These are phyloP conservation scores for Psococerastis gibbosa DNA, from an alignment of 2,888 invertebrate species.

Conservation along the genomic window DNA sequence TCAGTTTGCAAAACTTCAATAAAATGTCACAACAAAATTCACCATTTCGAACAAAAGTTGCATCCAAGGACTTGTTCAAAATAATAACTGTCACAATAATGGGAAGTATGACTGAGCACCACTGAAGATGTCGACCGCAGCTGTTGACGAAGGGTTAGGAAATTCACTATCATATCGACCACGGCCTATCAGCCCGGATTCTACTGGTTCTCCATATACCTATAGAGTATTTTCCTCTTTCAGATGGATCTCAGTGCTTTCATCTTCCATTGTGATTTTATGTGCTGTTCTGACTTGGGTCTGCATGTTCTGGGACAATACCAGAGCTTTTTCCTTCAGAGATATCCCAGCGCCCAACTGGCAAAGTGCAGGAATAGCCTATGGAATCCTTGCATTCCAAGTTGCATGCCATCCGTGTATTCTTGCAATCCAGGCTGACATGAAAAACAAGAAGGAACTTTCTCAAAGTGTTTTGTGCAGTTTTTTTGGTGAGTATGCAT, in stretches of 20 bases:
- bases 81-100: too few relatives aligned
- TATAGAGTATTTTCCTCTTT: conserved; percentile 17
- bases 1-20: too few relatives aligned
- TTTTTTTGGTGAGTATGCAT: conserved; percentile 41
- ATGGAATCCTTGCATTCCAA: conserved; percentile 30
- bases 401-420: conserved; percentile 70
- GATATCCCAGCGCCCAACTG: conserved; percentile 21
- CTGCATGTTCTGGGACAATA: conserved; percentile 32
- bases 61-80: too few relatives aligned
- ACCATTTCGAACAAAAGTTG: too few relatives aligned
- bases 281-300: conserved; percentile 47
- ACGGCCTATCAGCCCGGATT: too few relatives aligned
- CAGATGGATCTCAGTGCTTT: conserved; percentile 43
- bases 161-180: too few relatives aligned
- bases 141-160: too few relatives aligned
- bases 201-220: too few relatives aligned
- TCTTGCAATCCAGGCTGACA: conserved; percentile 81
- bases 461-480: conserved; percentile 49
- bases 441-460: conserved; percentile 58
- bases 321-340: conserved; percentile 24
- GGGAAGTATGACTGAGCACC: too few relatives aligned
- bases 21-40: too few relatives aligned
- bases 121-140: too few relatives aligned
- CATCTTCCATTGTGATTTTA: conserved; percentile 39
- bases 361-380: conserved; percentile 26